Evolutionary conservation across 2,797 vertebrate species (phyloP).

Genomic region (Botia almorhae): DNA sequence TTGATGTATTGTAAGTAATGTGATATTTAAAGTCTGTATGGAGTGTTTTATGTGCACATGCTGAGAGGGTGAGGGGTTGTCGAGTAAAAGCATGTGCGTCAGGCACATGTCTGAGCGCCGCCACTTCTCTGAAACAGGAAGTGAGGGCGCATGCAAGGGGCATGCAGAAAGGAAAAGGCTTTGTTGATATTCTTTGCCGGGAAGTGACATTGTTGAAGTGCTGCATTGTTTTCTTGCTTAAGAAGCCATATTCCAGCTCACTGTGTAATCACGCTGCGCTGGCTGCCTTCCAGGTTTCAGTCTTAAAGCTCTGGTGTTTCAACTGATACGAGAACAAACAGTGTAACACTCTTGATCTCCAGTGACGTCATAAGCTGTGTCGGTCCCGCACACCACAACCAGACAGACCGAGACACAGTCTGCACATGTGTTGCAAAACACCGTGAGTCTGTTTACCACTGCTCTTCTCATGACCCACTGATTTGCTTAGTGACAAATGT

Average conservation of each 20-base stretch:
- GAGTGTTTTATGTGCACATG: not conserved
- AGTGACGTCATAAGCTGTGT: conserved; percentile 75
- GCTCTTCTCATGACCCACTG: not conserved
- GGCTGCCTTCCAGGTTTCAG: conserved; percentile 73
- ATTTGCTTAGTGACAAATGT: conserved; percentile 25
- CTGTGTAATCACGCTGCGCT: conserved; percentile 71
- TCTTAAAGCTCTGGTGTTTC: conserved; percentile 72
- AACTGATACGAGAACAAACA: conserved; percentile 72
- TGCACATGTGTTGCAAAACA: conserved; percentile 4
- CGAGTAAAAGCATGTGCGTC: conserved; percentile 43
- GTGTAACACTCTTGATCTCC: conserved; percentile 71
- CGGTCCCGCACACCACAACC: conserved; percentile 63
- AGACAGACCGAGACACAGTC: conserved; percentile 16
- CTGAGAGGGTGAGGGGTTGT: conserved; percentile 11
- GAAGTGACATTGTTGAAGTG: conserved; percentile 80
- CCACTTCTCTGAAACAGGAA: conserved; percentile 69
- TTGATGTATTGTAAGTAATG: no score
- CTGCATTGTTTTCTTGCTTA: conserved; percentile 67
- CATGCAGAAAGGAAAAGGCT: conserved; percentile 75
- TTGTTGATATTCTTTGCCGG: conserved; percentile 76
- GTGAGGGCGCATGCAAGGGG: conserved; percentile 76
- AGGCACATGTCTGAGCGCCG: conserved; percentile 73
- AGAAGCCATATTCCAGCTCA: conserved; percentile 72
- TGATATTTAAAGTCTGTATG: not conserved
- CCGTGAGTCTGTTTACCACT: conserved; percentile 1